Conservation (phyloP, 2,797 vertebrate genomes). For the Neomorphus geoffroyi region DNA sequence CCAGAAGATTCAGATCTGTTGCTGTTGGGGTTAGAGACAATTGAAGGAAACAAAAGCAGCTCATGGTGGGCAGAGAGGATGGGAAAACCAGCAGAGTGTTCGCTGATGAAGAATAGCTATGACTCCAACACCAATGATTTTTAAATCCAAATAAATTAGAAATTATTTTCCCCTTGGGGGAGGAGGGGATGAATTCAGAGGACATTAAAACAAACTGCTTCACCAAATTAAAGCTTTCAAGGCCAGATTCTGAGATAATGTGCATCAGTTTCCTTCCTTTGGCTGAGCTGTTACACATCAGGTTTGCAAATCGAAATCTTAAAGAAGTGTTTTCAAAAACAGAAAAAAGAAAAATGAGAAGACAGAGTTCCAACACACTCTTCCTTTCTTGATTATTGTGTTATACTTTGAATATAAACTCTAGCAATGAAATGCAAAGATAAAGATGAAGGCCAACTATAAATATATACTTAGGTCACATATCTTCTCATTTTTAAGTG, state of each 20-base stretch:
- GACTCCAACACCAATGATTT: background rate
- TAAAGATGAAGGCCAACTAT: conserved; percentile 52
- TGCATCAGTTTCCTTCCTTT: background rate
- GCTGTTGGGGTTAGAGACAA: background rate
- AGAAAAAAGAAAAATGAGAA: conserved; percentile 6
- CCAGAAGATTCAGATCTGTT: background rate
- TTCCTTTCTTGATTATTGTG: background rate
- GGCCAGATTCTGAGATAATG: background rate
- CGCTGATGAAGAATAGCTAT: background rate
- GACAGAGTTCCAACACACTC: background rate
- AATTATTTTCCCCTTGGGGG: background rate
- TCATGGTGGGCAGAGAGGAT: background rate
- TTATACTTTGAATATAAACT: conserved; percentile 42
- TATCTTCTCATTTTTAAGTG: conserved; percentile 50
- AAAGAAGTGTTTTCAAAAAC: background rate
- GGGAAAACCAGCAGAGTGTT: background rate
- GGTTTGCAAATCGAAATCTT: conserved; percentile 22
- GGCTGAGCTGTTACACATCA: conserved; percentile 3
- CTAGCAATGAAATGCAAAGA: conserved; percentile 35
- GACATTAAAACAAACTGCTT: background rate
- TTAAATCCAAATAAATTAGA: background rate
- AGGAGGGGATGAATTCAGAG: background rate
- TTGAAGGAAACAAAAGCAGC: background rate
- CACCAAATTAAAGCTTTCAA: background rate
- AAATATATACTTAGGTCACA: conserved; percentile 49